Evolutionary conservation across 2,888 invertebrate genomes (phyloP), one percentile per base, ranked within the genome.

Genomic region (Dioctria linearis): DNA sequence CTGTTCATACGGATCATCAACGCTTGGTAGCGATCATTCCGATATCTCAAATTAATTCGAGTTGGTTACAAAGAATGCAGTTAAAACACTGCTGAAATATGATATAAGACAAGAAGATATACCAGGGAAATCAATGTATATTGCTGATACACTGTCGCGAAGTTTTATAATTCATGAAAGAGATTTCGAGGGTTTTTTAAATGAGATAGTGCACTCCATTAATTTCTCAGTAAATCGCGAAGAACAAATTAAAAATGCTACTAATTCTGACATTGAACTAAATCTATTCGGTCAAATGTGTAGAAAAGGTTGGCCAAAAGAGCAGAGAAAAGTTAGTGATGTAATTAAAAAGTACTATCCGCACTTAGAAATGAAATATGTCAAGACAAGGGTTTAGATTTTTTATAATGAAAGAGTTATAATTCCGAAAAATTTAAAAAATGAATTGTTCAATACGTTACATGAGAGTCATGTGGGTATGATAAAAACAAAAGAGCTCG

Each of bases 111-210:
- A n/a, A n/a, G 61, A 59, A 39, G 83, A 83, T 63, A 49, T 82
- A 5, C 83, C 84, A 3, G 84, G 84, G n/a, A 84, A 83, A 66
- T 57, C 79, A 54, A 82, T 83, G 82, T 83, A 46, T 81, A 79
- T 83, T 39, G 84, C 83, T 37, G 84, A 84, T 69, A 66, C 78
- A 69, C 5, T 76, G 54, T 54, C 83, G 71, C 13, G 2, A 25
- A 25, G 25, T 25, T 25, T 25, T 25, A 25, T 25, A 25, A 25
- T 25, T 25, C 1, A 25, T 6, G 11, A 9, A 6, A 51, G 2
- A 4, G 13, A 80, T 40, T 42, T 3, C 65, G 63, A 67, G 4
- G 63, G 5, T 39, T 13, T 5, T 8, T 79, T 80, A 82, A 82
- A 81, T 40, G 67, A 80, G 61, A 54, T 25, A 25, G 1, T 25